A percentile compares a stretch with the other conserved stretches of the same genome.
These are phyloP conservation scores for Zaprionus nigranus DNA, from an alignment of 1,140 invertebrate genomes.

Conservation along the genomic window DNA sequence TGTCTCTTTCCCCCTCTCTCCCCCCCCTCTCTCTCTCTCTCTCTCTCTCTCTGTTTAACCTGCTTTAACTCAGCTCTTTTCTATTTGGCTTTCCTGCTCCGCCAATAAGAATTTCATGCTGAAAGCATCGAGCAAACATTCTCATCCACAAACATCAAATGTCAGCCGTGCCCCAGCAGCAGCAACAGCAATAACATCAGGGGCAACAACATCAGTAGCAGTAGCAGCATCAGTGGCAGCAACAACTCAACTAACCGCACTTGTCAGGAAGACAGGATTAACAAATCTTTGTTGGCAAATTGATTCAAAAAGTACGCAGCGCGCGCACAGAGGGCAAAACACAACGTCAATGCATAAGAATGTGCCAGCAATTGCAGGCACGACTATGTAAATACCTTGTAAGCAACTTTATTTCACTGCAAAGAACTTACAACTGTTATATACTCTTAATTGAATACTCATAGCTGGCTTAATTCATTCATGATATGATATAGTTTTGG, in stretches of 20 bases:
- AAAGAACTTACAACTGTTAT: background rate
- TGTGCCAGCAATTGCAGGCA: background rate
- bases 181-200: conserved; percentile 65
- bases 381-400: conserved; percentile 21
- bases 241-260: conserved; percentile 83
- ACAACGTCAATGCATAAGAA: conserved; percentile 33
- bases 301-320: conserved; percentile 82
- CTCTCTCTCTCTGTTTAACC: background rate
- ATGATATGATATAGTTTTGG: too few species aligned
- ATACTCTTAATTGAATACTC: too few species aligned
- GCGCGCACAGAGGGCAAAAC: conserved; percentile 15
- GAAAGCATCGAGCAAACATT: conserved; percentile 65
- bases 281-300: conserved; percentile 83
- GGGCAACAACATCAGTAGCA: conserved; percentile 50
- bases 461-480: too few species aligned
- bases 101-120: conserved; percentile 78
- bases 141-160: conserved; percentile 70
- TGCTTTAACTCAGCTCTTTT: conserved; percentile 5
- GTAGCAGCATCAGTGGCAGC: conserved; percentile 43
- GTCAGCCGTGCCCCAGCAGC: conserved; percentile 54
- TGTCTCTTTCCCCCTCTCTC: background rate
- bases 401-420: too few species aligned
- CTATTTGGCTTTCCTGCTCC: conserved; percentile 15
- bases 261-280: conserved; percentile 84
- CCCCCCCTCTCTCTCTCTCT: background rate